Percentiles rank a stretch among this genome's conserved stretches.
These are phyloP conservation scores for Catonia carolina DNA, from an alignment of 2,888 invertebrate genomes.

Conservation along the genomic window DNA sequence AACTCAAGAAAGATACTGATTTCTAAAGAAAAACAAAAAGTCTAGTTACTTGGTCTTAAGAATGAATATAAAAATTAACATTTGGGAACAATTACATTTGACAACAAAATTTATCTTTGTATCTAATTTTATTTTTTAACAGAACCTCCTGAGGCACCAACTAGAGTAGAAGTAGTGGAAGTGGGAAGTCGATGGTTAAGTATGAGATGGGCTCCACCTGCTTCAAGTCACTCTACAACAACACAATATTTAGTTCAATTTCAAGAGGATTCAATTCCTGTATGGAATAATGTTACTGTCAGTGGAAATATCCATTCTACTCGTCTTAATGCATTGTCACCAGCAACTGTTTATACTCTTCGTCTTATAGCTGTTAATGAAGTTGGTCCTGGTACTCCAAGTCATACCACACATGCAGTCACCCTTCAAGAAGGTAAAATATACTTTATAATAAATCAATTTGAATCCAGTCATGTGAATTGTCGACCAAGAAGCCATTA, in stretches of 20 bases:
- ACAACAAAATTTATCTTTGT: too few relatives aligned
- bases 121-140: constrained; percentile 24
- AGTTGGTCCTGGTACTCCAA: constrained; percentile 71
- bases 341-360: constrained; percentile 75
- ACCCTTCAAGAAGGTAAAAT: constrained; percentile 77
- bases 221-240: constrained; percentile 41
- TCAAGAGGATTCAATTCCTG: constrained; percentile 32
- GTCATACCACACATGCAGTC: constrained; percentile 66
- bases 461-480: too few relatives aligned
- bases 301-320: constrained; percentile 34
- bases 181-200: constrained; percentile 42
- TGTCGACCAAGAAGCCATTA: too few relatives aligned
- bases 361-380: constrained; percentile 77
- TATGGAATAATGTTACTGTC: constrained; percentile 41
- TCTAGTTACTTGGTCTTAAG: too few relatives aligned
- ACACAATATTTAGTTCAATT: constrained; percentile 43
- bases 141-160: constrained; percentile 46
- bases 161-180: constrained; percentile 41
- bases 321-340: constrained; percentile 48
- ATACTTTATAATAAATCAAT: too few relatives aligned
- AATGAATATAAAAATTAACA: too few relatives aligned
- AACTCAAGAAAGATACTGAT: too few relatives aligned
- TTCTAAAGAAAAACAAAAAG: too few relatives aligned
- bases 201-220: constrained; percentile 44
- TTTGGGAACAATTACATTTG: too few relatives aligned